Conservation (phyloP, 2,888 invertebrate genomes). For the Cerastoderma edule region DNA sequence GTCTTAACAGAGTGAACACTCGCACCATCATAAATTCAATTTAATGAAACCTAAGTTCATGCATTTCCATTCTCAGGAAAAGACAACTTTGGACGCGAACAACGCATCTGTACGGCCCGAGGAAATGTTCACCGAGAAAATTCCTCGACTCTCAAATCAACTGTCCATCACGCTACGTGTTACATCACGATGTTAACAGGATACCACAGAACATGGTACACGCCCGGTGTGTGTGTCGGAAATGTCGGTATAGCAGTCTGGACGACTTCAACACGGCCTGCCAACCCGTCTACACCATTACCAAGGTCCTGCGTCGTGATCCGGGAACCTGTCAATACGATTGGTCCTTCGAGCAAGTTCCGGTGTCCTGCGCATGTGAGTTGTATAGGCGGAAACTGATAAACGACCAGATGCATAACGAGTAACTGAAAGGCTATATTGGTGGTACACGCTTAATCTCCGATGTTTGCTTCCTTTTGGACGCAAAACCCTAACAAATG, state of each 20-base stretch:
- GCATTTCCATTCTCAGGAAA: neutral
- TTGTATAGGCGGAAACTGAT: too few relatives aligned
- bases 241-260: constrained; percentile 24
- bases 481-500: too few relatives aligned
- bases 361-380: constrained; percentile 32
- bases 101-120: constrained; percentile 8
- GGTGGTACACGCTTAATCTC: too few relatives aligned
- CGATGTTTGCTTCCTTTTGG: too few relatives aligned
- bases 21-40: too few relatives aligned
- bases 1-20: too few relatives aligned
- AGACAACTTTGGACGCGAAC: neutral
- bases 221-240: constrained; percentile 38
- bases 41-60: too few relatives aligned
- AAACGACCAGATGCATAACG: too few relatives aligned
- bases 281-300: constrained; percentile 27
- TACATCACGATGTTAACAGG: constrained; percentile 40
- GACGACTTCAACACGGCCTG: neutral
- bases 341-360: constrained; percentile 25
- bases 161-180: constrained; percentile 46
- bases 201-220: constrained; percentile 44
- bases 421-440: too few relatives aligned
- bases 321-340: constrained; percentile 5
- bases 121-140: neutral
- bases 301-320: constrained; percentile 29
- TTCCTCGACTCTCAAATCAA: neutral